Percentiles rank a stretch among this genome's conserved stretches.
phyloP scores from a whole-genome alignment of 1,140 invertebrate genomes.

The Neodiprion lecontei region DNA sequence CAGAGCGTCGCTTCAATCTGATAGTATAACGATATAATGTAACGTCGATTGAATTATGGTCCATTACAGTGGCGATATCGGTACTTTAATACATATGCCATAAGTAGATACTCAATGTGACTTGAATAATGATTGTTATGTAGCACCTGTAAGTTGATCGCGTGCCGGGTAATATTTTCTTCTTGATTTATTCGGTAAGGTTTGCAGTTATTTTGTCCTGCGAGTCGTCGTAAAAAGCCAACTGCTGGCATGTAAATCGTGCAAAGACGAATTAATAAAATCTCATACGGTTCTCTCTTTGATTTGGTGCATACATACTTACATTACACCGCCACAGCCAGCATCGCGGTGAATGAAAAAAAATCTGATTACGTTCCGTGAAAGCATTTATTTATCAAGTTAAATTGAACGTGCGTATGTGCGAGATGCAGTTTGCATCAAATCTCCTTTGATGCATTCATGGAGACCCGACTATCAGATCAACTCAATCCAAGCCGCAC shows the following conservation, averaged over 20 bases:
- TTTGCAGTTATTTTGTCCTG: too few relatives aligned
- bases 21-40: neutral
- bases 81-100: neutral
- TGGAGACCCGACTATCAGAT: conserved; percentile 30
- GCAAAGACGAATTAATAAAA: neutral
- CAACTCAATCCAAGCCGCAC: conserved; percentile 33
- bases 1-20: neutral
- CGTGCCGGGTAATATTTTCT: neutral
- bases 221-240: too few relatives aligned
- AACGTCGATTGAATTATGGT: neutral
- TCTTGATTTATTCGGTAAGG: too few relatives aligned
- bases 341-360: neutral
- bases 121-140: neutral
- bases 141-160: neutral
- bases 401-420: neutral
- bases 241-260: too few relatives aligned
- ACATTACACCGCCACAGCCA: too few relatives aligned
- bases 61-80: neutral
- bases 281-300: neutral
- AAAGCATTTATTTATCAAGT: conserved; percentile 6
- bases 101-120: neutral
- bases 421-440: conserved; percentile 3
- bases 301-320: too few relatives aligned
- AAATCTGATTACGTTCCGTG: neutral
- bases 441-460: conserved; percentile 29